Evolutionary conservation across 2,888 invertebrate genomes (phyloP).

Genomic region (Hyppa rectilinea): DNA sequence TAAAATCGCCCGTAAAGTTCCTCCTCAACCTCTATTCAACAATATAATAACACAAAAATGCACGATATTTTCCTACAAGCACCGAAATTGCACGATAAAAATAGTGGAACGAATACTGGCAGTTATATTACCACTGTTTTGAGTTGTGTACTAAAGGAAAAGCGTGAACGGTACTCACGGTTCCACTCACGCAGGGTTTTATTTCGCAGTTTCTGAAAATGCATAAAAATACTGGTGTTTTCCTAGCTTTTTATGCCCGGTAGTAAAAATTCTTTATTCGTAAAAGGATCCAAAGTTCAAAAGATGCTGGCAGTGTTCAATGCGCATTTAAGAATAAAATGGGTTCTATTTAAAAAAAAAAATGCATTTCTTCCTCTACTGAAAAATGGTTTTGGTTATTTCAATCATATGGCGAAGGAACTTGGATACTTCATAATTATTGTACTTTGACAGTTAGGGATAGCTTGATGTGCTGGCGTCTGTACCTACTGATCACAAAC

Average conservation of each 20-base stretch:
- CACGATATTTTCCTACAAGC: conserved; percentile 41
- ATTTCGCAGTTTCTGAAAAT: conserved; percentile 57
- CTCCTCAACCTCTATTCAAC: not conserved
- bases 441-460: too few species aligned
- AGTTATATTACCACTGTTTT: conserved; percentile 57
- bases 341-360: conserved; percentile 6
- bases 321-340: not conserved
- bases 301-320: conserved; percentile 12
- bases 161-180: conserved; percentile 58
- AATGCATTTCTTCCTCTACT: not conserved
- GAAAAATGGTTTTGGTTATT: not conserved
- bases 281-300: conserved; percentile 23
- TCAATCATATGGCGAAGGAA: not conserved
- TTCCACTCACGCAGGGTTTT: conserved; percentile 55
- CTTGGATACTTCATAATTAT: not conserved
- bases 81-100: conserved; percentile 53
- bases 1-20: not conserved
- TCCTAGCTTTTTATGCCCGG: conserved; percentile 33
- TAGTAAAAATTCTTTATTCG: conserved; percentile 51
- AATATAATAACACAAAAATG: conserved; percentile 38
- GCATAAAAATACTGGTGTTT: conserved; percentile 49
- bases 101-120: conserved; percentile 36
- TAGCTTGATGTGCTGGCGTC: too few species aligned
- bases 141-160: conserved; percentile 55
- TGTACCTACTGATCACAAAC: not conserved